phyloP scores from a whole-genome alignment of 2,113 vertebrate genomes.

The Engystomops pustulosus region DNA sequence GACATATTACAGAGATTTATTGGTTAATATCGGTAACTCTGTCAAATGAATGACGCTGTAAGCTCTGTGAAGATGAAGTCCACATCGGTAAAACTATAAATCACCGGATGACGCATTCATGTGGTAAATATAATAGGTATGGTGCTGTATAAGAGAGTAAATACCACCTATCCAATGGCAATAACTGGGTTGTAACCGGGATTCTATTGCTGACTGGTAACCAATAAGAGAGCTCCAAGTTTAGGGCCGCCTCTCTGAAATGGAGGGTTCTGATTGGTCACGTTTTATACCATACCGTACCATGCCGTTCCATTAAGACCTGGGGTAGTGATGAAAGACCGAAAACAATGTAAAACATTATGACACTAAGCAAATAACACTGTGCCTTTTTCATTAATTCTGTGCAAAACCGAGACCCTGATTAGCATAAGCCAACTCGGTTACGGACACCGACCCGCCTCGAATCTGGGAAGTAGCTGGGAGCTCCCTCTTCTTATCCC shows the following conservation, averaged over 20 bases:
- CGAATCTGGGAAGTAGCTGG: not conserved
- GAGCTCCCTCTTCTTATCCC: not conserved
- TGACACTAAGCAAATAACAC: slow-evolving; percentile 53
- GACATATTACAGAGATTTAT: slow-evolving; percentile 57
- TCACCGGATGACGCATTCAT: slow-evolving; percentile 40
- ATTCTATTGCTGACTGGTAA: not conserved
- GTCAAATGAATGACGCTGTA: slow-evolving; percentile 39
- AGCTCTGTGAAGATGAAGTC: slow-evolving; percentile 23
- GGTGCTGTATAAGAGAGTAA: slow-evolving; percentile 27
- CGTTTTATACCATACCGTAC: not conserved
- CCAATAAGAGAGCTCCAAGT: not conserved
- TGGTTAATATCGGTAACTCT: slow-evolving; percentile 52
- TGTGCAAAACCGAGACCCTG: slow-evolving; percentile 51
- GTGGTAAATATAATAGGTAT: slow-evolving; percentile 36
- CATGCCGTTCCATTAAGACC: not conserved
- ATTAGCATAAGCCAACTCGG: slow-evolving; percentile 51
- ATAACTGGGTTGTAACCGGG: not conserved
- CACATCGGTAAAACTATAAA: slow-evolving; percentile 21
- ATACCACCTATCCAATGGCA: slow-evolving; percentile 22
- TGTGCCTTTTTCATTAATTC: slow-evolving; percentile 28
- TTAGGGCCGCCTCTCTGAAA: not conserved
- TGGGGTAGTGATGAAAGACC: not conserved
- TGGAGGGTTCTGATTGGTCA: slow-evolving; percentile 32
- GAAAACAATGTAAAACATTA: slow-evolving; percentile 29
- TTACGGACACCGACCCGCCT: slow-evolving; percentile 24